A percentile compares a stretch with the other conserved stretches of the same genome.
Conservation (phyloP, 2,113 vertebrate species). For the Phalacrocorax pelagicus region DNA sequence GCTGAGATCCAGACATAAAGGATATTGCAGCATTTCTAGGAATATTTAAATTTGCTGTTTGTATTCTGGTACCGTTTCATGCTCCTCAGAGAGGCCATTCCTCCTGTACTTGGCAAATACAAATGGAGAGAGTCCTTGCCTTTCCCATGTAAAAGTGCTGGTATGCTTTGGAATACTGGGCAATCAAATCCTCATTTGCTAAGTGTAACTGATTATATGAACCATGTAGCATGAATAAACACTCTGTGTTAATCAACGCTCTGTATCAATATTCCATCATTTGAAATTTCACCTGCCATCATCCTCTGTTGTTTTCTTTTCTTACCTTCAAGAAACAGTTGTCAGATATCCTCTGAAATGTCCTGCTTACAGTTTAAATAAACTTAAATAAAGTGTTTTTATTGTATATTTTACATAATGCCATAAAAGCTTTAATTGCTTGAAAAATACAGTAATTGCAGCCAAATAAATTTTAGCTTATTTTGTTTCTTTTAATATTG, state of each 20-base stretch:
- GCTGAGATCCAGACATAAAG: neutral
- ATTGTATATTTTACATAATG: neutral
- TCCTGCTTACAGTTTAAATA: neutral
- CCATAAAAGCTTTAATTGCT: neutral
- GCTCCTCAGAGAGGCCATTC: neutral
- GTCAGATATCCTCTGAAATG: neutral
- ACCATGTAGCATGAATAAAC: neutral
- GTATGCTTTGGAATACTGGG: neutral
- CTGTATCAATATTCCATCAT: neutral
- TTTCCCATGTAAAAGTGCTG: neutral
- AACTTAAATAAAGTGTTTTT: neutral
- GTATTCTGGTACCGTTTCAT: neutral
- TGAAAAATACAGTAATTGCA: neutral
- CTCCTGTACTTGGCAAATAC: neutral
- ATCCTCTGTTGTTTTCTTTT: neutral
- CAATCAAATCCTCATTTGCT: slow-evolving; percentile 12
- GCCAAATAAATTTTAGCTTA: neutral
- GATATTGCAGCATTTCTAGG: neutral
- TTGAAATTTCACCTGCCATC: neutral
- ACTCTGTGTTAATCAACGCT: neutral
- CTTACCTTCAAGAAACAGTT: neutral
- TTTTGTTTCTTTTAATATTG: neutral
- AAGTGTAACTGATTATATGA: neutral
- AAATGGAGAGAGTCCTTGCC: neutral
- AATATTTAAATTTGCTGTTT: neutral